A percentile compares a stretch with the other conserved stretches of the same genome.
Conservation (phyloP, 1,140 invertebrate genomes). For the Triops cancriformis region DNA sequence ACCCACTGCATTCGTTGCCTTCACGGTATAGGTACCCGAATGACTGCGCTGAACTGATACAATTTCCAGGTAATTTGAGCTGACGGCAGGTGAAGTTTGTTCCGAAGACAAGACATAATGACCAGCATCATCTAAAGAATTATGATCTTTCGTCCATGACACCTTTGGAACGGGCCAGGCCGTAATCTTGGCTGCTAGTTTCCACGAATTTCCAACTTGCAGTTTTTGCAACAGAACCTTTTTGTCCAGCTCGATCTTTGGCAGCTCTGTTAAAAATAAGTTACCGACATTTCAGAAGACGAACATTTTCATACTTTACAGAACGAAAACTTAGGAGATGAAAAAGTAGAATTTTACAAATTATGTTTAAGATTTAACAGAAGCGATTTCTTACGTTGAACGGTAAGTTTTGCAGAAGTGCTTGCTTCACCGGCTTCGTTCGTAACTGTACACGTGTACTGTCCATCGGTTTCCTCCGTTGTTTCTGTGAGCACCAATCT, state of each 20-base stretch:
- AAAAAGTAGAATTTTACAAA: no score
- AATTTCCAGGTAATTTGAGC: slow-evolving; percentile 52
- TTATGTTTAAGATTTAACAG: no score
- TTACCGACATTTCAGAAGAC: no score
- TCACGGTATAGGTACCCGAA: slow-evolving; percentile 55
- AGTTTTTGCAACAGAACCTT: slow-evolving; percentile 51
- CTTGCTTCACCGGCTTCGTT: slow-evolving; percentile 44
- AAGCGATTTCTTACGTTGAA: slow-evolving; percentile 40
- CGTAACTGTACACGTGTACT: slow-evolving; percentile 53
- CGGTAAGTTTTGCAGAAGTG: slow-evolving; percentile 35
- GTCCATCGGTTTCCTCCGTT: slow-evolving; percentile 52
- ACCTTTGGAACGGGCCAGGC: slow-evolving; percentile 59
- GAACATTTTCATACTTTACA: no score
- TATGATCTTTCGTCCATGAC: slow-evolving; percentile 54
- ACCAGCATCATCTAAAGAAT: slow-evolving; percentile 40
- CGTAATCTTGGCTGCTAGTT: slow-evolving; percentile 48
- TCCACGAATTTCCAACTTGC: slow-evolving; percentile 49
- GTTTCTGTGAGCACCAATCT: slow-evolving; percentile 59
- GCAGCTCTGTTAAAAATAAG: slow-evolving; percentile 41
- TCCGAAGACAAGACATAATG: slow-evolving; percentile 35
- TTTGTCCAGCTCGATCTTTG: slow-evolving; percentile 52
- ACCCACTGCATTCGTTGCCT: slow-evolving; percentile 60
- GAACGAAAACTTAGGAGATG: no score
- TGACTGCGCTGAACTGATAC: slow-evolving; percentile 50
- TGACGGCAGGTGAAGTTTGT: slow-evolving; percentile 49